Percentiles rank a stretch among this genome's conserved stretches.
Conservation (phyloP, 1,140 invertebrate species). For the Dreissena polymorpha region DNA sequence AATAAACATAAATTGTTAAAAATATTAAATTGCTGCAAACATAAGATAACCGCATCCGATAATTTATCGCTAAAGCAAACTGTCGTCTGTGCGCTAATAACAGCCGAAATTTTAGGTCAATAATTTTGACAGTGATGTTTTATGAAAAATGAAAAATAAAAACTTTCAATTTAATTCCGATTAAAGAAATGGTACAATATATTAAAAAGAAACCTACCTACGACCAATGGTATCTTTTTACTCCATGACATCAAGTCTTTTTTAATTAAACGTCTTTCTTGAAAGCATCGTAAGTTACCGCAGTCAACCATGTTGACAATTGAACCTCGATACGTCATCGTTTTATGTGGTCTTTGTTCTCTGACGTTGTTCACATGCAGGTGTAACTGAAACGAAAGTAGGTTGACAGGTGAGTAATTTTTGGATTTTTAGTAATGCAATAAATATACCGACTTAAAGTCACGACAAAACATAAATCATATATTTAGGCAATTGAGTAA, state of each 20-base stretch:
- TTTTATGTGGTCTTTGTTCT: slow-evolving; percentile 58
- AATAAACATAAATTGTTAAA: neutral
- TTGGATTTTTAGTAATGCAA: neutral
- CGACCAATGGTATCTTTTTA: slow-evolving; percentile 94
- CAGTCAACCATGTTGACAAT: slow-evolving; percentile 90
- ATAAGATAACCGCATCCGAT: neutral
- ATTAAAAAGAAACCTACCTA: slow-evolving; percentile 86
- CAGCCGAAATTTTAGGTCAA: slow-evolving; percentile 39
- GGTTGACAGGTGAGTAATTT: slow-evolving; percentile 32
- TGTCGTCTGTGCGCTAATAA: slow-evolving; percentile 1
- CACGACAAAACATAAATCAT: too few relatives aligned
- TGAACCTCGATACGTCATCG: slow-evolving; percentile 72
- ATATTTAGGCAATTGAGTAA: too few relatives aligned
- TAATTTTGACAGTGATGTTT: slow-evolving; percentile 64
- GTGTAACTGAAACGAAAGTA: slow-evolving; percentile 59
- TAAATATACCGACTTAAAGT: too few relatives aligned
- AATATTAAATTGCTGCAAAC: neutral
- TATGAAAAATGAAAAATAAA: slow-evolving; percentile 23
- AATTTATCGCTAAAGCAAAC: too few relatives aligned
- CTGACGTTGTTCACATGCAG: slow-evolving; percentile 71
- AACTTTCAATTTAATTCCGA: neutral
- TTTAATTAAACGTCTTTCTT: slow-evolving; percentile 93
- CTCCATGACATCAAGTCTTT: slow-evolving; percentile 94
- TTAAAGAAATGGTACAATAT: neutral
- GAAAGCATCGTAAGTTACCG: slow-evolving; percentile 93